Percentiles rank a stretch among this genome's conserved stretches.
These are phyloP conservation scores for Acanthosepion pharaonis DNA, from an alignment of 2,888 invertebrate species.

Conservation along the genomic window DNA sequence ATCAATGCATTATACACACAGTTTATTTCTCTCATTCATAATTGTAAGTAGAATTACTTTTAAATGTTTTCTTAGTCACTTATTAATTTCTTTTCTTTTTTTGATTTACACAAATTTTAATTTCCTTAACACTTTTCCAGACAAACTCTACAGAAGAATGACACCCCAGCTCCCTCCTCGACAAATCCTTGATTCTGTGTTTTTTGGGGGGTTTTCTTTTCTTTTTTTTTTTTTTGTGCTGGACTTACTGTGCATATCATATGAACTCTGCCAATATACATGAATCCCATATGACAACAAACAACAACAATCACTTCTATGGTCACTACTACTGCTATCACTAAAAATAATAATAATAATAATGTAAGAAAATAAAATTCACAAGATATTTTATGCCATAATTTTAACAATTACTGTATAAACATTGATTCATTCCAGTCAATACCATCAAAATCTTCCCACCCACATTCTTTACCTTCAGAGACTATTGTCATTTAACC, in stretches of 20 bases:
- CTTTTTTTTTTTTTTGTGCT: not conserved
- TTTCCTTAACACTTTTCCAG: constrained; percentile 42
- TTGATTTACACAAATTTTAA: not conserved
- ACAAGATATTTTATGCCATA: too few relatives aligned
- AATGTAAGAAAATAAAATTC: too few relatives aligned
- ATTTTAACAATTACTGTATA: too few relatives aligned
- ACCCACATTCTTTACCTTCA: too few relatives aligned
- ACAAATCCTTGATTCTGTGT: not conserved
- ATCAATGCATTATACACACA: too few relatives aligned
- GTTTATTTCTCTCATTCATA: too few relatives aligned
- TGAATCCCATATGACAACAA: not conserved
- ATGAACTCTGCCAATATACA: not conserved
- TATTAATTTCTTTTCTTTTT: not conserved
- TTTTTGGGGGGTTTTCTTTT: too few relatives aligned
- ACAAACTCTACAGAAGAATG: constrained; percentile 51
- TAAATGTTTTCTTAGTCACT: too few relatives aligned
- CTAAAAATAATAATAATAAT: not conserved
- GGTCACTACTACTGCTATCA: constrained; percentile 4
- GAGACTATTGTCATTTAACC: too few relatives aligned
- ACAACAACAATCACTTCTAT: not conserved
- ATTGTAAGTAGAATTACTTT: too few relatives aligned
- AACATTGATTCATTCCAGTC: too few relatives aligned
- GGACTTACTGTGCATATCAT: constrained; percentile 33
- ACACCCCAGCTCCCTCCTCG: constrained; percentile 35
- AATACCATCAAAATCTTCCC: too few relatives aligned